Evolutionary conservation across 2,888 invertebrate genomes (phyloP), one percentile per base, ranked within the genome.

Genomic region (Hedychridium roseum): DNA sequence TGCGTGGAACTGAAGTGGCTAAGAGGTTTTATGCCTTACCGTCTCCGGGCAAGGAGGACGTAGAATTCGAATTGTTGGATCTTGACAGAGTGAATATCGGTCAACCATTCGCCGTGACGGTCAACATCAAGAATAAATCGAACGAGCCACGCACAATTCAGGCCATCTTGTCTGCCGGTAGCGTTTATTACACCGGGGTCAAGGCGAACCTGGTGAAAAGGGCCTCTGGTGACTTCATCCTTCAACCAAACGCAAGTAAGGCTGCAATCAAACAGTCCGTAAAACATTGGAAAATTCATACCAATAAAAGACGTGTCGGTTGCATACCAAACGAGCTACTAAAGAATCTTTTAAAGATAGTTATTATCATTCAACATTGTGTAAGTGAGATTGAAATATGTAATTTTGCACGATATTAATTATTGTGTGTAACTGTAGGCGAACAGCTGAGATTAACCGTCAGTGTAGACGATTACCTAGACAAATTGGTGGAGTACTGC

Each of bases 401-500:
- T n/a, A n/a, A n/a, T n/a, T n/a, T n/a, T n/a, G n/a, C n/a, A n/a
- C n/a, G n/a, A n/a, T n/a, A n/a, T n/a, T n/a, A n/a, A n/a, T n/a
- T n/a, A n/a, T n/a, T n/a, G n/a, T n/a, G n/a, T n/a, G n/a, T n/a
- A n/a, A 20, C 56, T 56, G 14, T 23, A 88, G 88, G 74, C 71
- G 87, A 85, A 68, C 78, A 81, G 43, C 66, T 86, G 9, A 75
- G 79, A 54, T 78, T 88, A 61, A 75, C 77, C 0, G 85, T 92
- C 3, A 80, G 79, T 7, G 82, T 88, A 0, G 86, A 87, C 2
- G 90, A 91, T 38, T 92, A 92, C 73, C 71, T 90, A 44, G 86
- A 87, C n/a, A 88, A 89, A 73, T 76, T 92, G 60, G 90, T 91
- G 5, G 92, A 92, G 74, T 90, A 91, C 71, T 86, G 88, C 68